phyloP scores from a whole-genome alignment of 2,888 invertebrate genomes.

The Leuctra nigra region DNA sequence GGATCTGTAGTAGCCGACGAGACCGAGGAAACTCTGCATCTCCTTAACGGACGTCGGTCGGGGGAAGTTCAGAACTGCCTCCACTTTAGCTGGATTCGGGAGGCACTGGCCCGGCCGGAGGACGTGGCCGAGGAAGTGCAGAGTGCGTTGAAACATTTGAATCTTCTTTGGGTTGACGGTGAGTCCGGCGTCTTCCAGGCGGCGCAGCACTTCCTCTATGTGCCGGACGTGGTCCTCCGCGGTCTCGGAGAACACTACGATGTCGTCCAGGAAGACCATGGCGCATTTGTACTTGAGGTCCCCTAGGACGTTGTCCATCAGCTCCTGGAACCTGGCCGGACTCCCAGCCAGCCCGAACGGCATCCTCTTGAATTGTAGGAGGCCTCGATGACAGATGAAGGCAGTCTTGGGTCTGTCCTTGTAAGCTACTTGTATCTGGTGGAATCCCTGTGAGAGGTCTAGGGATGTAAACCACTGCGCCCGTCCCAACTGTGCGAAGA shows the following conservation, averaged over 20 bases:
- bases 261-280: neutral
- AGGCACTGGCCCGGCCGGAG: neutral
- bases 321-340: neutral
- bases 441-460: too few species aligned
- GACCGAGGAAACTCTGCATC: conserved; percentile 3
- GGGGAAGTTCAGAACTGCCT: neutral
- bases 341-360: neutral
- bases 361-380: neutral
- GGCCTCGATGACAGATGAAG: too few species aligned
- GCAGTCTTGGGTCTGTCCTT: neutral
- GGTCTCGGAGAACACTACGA: too few species aligned
- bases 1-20: neutral
- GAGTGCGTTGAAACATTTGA: conserved; percentile 20
- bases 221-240: conserved; percentile 21
- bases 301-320: conserved; percentile 7
- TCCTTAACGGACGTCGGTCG: neutral
- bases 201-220: conserved; percentile 13
- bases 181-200: conserved; percentile 23
- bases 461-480: too few species aligned
- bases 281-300: neutral
- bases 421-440: neutral
- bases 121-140: neutral
- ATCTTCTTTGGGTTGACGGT: conserved; percentile 28
- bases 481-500: too few species aligned
- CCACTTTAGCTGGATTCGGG: neutral